phyloP scores from a whole-genome alignment of 2,888 invertebrate species.

The Papilio demoleus region DNA sequence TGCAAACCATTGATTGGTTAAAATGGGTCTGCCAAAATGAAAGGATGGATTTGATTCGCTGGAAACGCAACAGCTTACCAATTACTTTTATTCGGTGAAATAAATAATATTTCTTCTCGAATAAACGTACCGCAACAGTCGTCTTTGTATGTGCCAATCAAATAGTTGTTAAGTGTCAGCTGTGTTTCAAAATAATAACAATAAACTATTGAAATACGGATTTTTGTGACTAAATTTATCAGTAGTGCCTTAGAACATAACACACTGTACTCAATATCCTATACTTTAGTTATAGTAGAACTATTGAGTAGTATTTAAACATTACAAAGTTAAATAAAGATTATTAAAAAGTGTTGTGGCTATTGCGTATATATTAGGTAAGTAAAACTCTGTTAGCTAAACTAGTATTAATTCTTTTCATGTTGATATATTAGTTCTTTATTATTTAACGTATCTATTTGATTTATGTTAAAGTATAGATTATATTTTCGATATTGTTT shows the following conservation, averaged over 20 bases:
- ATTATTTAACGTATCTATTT: neutral
- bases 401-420: neutral
- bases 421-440: neutral
- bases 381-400: conserved; percentile 9
- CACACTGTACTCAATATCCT: conserved; percentile 29
- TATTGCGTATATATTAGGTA: conserved; percentile 37
- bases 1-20: conserved; percentile 22
- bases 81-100: conserved; percentile 18
- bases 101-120: conserved; percentile 25
- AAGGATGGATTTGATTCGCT: conserved; percentile 26
- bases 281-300: conserved; percentile 21
- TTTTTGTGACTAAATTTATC: conserved; percentile 10
- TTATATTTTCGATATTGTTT: too few species aligned
- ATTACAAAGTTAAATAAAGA: neutral
- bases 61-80: neutral
- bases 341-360: neutral
- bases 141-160: conserved; percentile 36
- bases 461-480: too few species aligned
- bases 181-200: conserved; percentile 41
- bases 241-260: neutral
- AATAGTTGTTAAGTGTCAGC: conserved; percentile 31
- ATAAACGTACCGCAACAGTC: conserved; percentile 31
- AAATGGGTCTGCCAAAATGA: neutral
- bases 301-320: conserved; percentile 33
- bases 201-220: conserved; percentile 26